Conservation (phyloP, 1,140 invertebrate species). For the Charaxes varanes region DNA sequence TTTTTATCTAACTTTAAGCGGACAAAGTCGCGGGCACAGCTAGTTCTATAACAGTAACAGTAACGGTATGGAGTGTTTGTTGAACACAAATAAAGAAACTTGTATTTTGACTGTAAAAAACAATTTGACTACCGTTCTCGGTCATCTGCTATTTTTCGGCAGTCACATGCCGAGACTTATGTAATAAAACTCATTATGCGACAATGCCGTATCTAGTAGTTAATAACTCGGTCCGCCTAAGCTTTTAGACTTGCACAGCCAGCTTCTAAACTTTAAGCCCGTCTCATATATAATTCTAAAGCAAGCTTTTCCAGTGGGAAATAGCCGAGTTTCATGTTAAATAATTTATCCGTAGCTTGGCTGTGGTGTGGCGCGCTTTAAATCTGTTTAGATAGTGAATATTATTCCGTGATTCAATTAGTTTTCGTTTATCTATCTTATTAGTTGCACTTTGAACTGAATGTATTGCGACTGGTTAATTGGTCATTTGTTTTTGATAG, state of each 20-base stretch:
- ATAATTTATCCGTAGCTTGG: conserved; percentile 53
- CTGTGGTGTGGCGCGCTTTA: conserved; percentile 24
- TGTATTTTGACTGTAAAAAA: no score
- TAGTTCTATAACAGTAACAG: no score
- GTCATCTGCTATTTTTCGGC: conserved; percentile 35
- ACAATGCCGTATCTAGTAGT: conserved; percentile 28
- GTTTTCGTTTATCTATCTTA: conserved; percentile 20
- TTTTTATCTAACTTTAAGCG: no score
- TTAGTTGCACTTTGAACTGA: conserved; percentile 5
- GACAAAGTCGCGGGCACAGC: no score
- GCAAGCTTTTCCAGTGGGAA: conserved; percentile 67
- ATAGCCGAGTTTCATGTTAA: conserved; percentile 63
- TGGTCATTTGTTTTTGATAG: no score
- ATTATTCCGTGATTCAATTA: conserved; percentile 21
- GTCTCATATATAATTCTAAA: conserved; percentile 71
- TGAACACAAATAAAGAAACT: no score
- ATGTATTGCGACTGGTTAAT: conserved; percentile 5
- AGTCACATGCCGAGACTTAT: conserved; percentile 23
- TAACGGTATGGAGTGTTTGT: no score
- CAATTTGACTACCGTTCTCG: no score
- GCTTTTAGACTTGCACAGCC: conserved; percentile 71
- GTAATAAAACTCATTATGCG: no score
- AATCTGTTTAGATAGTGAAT: conserved; percentile 29
- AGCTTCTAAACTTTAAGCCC: conserved; percentile 72
- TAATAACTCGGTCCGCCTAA: conserved; percentile 41